A percentile compares a stretch with the other conserved stretches of the same genome.
phyloP scores from a whole-genome alignment of 2,888 invertebrate species.

The Patella ulyssiponensis region DNA sequence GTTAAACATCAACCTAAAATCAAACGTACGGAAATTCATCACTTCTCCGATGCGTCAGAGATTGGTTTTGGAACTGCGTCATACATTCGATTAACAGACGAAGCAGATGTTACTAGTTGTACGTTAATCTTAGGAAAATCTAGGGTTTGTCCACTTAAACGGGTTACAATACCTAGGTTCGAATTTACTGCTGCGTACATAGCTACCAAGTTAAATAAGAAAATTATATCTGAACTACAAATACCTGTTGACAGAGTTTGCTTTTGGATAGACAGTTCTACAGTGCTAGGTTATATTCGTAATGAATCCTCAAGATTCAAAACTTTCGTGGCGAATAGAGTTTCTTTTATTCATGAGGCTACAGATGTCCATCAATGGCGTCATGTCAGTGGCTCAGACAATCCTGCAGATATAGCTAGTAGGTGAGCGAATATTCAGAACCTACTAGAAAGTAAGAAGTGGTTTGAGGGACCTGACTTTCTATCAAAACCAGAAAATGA shows the following conservation, averaged over 20 bases:
- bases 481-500: neutral
- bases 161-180: conserved; percentile 25
- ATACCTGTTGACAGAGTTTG: conserved; percentile 21
- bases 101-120: conserved; percentile 15
- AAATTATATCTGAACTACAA: conserved; percentile 28
- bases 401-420: conserved; percentile 31
- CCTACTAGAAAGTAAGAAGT: neutral
- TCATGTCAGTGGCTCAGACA: conserved; percentile 24
- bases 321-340: conserved; percentile 32
- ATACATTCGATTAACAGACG: conserved; percentile 29
- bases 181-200: conserved; percentile 29
- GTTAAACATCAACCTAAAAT: conserved; percentile 17
- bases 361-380: conserved; percentile 17
- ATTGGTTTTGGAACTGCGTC: conserved; percentile 33
- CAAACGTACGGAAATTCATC: conserved; percentile 29
- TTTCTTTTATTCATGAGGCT: conserved; percentile 16
- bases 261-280: conserved; percentile 36
- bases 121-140: conserved; percentile 29
- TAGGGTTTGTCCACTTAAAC: conserved; percentile 32
- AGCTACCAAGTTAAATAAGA: conserved; percentile 24
- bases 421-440: conserved; percentile 18
- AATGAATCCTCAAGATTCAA: conserved; percentile 27
- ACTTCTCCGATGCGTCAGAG: conserved; percentile 38
- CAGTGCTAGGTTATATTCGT: conserved; percentile 30
- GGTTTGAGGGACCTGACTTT: conserved; percentile 15